Evolutionary conservation across 2,797 vertebrate species (phyloP), one percentile per base, ranked within the genome.

Genomic region (Calcarius lapponicus): DNA sequence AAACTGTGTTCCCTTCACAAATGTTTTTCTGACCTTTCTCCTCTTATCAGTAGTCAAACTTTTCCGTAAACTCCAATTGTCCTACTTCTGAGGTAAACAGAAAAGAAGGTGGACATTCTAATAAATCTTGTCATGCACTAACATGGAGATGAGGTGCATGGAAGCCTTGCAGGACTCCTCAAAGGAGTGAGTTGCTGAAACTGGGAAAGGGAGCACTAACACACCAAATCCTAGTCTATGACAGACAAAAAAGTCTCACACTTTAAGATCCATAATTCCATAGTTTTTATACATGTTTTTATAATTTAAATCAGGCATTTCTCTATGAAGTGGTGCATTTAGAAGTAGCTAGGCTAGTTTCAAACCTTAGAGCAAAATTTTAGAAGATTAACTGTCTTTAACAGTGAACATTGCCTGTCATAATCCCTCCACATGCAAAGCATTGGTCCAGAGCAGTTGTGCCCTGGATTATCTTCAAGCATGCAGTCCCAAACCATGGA

Each of bases 381-480:
- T 38, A 66, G 38, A 36, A 12, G 18, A 16, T 31, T 45, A 47
- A 21, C 20, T 83, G 29, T 53, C 34, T 34, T 29, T 69, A 50
- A 38, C 36, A 38, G 22, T 62, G 20, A 62, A 20, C 17, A 17
- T 15, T 72, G 38, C 42, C 47, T 71, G 32, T 40, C 42, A 13
- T 38, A 64, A 32, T 72, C 42, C 12, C 58, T 57, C 1, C 19
- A 15, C 16, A 3, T 61, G 66, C 20, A 43, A n/a, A 79, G 8
- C 0, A 0, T 7, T 57, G 47, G 47, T 34, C 56, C 0, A 0
- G 9, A 85, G 71, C 36, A 31, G 3, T 31, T 7, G 0, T 48
- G 15, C 19, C 25, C 48, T 45, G 56, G 47, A 13, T 80, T 42
- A 48, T 32, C 65, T 83, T 79, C 5, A 2, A 57, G 64, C 18